Evolutionary conservation across 2,888 invertebrate genomes (phyloP).

Genomic region (Drosophila percnosoma): DNA sequence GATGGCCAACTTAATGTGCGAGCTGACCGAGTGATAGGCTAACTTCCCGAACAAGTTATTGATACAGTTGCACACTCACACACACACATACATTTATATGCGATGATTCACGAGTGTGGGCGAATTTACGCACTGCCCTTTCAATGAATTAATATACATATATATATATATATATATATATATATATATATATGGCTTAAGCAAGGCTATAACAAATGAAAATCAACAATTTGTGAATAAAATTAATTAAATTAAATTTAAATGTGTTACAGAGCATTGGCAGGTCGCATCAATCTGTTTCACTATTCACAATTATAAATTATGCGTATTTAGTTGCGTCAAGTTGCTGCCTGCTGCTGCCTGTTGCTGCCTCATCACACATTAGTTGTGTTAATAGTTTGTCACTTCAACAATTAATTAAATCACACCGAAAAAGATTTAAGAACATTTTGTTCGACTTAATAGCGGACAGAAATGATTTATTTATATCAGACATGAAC

Average conservation of each 20-base stretch:
- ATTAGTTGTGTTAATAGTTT: conserved; percentile 58
- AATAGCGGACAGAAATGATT: conserved; percentile 43
- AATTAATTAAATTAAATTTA: not conserved
- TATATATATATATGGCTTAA: not conserved
- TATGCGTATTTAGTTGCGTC: conserved; percentile 34
- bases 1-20: conserved; percentile 42
- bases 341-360: conserved; percentile 16
- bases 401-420: conserved; percentile 63
- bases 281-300: not conserved
- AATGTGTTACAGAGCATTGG: conserved; percentile 20
- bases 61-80: conserved; percentile 5
- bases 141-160: conserved; percentile 16
- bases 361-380: conserved; percentile 52
- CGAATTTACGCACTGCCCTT: conserved; percentile 34
- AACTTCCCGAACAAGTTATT: conserved; percentile 49
- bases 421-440: conserved; percentile 53
- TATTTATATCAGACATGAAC: conserved; percentile 28
- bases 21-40: conserved; percentile 53
- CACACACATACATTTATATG: not conserved
- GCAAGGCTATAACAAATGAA: not conserved
- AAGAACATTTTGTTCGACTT: conserved; percentile 45
- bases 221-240: not conserved
- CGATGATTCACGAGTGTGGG: conserved; percentile 29
- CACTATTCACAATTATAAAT: conserved; percentile 5
- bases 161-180: too few species aligned